Evolutionary conservation across 2,113 vertebrate species (phyloP).

Genomic region (Tragulus kanchil): DNA sequence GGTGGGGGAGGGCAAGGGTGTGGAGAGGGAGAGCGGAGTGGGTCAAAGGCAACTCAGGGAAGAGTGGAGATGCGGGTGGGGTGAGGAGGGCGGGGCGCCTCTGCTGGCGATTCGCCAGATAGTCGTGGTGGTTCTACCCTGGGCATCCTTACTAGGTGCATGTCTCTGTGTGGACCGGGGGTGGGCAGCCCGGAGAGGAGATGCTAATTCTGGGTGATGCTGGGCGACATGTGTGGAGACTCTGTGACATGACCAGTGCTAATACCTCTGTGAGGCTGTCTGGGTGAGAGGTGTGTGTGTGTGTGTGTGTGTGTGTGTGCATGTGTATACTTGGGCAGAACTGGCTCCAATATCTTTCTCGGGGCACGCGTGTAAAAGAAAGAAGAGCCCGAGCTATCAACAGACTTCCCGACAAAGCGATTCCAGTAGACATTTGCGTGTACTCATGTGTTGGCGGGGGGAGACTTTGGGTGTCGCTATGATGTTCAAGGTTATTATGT

Average conservation of each 20-base stretch:
- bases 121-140: neutral
- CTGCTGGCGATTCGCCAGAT: slow-evolving; percentile 36
- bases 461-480: neutral
- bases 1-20: slow-evolving; percentile 64
- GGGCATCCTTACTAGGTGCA: neutral
- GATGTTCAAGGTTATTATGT: neutral
- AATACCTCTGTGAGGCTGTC: neutral
- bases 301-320: neutral
- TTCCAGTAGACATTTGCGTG: neutral
- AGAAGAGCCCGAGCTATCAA: neutral
- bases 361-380: neutral
- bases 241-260: neutral
- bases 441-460: neutral
- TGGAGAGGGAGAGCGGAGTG: neutral
- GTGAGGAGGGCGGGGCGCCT: neutral
- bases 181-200: neutral
- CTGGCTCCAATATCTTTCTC: neutral
- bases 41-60: slow-evolving; percentile 63
- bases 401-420: neutral
- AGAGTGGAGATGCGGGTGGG: neutral
- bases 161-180: neutral
- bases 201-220: neutral
- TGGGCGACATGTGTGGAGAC: neutral
- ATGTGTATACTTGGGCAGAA: neutral
- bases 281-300: neutral